Base-by-base conservation (phyloP, 1,140 invertebrate species). In the Trichoplusia ni region DNA sequence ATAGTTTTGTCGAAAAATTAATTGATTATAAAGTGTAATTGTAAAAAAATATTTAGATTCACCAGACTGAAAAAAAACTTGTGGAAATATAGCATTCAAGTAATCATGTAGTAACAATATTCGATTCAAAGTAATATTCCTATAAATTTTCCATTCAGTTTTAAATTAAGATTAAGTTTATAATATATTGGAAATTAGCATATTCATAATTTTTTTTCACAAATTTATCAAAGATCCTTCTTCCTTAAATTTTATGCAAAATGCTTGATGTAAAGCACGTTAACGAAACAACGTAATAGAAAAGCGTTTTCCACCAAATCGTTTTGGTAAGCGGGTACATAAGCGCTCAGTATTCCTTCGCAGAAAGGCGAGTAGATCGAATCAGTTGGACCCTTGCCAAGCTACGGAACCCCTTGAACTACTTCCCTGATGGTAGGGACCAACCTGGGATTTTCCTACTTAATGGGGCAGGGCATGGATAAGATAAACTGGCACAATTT, bases 361-460 rank as follows among this genome's bases (percentile, higher is more conserved):
- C 2, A 1, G 9, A 9, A 19, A 18, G 9, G 16, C 11, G 4
- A 27, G 47, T 21, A 53, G 11, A 40, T 54, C 35, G 21, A 19
- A 54, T 54, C 51, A 38, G 11, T 54, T 54, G 51, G 51, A 54
- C 33, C 51, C 35, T 33, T 54, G 51, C 51, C 51, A 54, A 54
- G 16, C 11, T 11, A 16, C 8, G 47, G 4, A 33, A 51, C 49
- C 49, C 21, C 29, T 47, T 4, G 23, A 14, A 16, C 23, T 47
- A 29, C 23, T 54, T 54, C 31, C 47, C 16, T 33, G 2, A 18
- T 31, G 14, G 18, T 16, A 18, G 21, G 29, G 16, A 9, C 37
- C 29, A 53, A 11, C 35, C 19, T 18, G 25, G 14, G 16, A 19
- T 16, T 27, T 47, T 4, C 13, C 0, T 27, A 4, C n/a, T 1